Base-by-base conservation (phyloP, 1,140 invertebrate species). In the Steinernema feltiae region DNA sequence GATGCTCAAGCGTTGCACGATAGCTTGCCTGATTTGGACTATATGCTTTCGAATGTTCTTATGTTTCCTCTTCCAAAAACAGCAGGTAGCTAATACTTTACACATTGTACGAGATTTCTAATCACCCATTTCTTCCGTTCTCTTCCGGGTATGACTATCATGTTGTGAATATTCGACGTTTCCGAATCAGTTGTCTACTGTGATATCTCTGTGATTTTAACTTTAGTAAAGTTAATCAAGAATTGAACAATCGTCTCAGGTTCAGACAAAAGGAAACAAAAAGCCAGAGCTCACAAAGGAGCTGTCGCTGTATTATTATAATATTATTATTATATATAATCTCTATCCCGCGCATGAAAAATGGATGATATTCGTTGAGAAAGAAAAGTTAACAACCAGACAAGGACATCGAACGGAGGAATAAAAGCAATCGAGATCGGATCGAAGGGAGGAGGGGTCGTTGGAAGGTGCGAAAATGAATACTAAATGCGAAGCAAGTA, bases 1-100 rank as follows among this genome's bases (percentile, higher is more conserved):
- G 74, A 80, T 31, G 79, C 79, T 2, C 48, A 78, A 48, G 74
- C 75, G 0, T 69, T 80, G 3, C 46, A 80, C 31, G 72, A 80
- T 12, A 35, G 69, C 27, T 32, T 80, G 70, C 79, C 79, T 2
- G 76, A 80, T 48, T 41, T 72, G 30, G 30, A 32, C 46, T 80
- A 75, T 53, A 82, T 80, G 79, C 48, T 80, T 15, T 78, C 70
- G 18, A 72, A 76, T 17, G 53, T 63, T 7, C 53, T 63, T 21
- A 63, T 63, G 53, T 63, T 63, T 21, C 53, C 53, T 12, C 53
- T 63, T 63, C 53, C 53, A 21, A 63, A 63, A 21, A 63, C 53
- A 17, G 24, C 12, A 3, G 53, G 53, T 3, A 63, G 15, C 24
- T 63, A 63, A 21, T 15, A 27, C 24, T 27, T 3, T 27, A 27